Evolutionary conservation across 2,888 invertebrate genomes (phyloP).

Genomic region (Agrochola litura): DNA sequence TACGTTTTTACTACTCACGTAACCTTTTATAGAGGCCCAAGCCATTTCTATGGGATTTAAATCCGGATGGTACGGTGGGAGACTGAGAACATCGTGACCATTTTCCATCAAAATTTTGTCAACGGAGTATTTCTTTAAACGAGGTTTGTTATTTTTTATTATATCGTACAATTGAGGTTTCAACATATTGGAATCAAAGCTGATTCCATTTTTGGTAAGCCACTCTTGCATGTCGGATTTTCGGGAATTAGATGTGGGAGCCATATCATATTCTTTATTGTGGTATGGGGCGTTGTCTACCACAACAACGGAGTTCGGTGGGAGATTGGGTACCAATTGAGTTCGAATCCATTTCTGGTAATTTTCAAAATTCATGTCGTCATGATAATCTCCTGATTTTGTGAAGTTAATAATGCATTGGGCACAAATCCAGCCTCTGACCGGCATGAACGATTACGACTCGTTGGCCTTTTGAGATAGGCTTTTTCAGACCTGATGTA

Average conservation of each 20-base stretch:
- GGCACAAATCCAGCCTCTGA: background rate
- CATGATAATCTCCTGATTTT: too few species aligned
- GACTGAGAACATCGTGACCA: too few species aligned
- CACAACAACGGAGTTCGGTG: slow-evolving; percentile 27
- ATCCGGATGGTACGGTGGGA: too few species aligned
- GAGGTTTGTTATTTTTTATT: slow-evolving; percentile 12
- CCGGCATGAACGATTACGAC: background rate
- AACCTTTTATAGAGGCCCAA: too few species aligned
- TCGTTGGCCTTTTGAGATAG: slow-evolving; percentile 11
- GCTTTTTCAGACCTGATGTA: slow-evolving; percentile 8
- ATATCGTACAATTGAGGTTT: slow-evolving; percentile 23
- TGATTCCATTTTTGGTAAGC: slow-evolving; percentile 20
- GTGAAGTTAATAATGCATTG: too few species aligned
- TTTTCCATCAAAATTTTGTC: too few species aligned
- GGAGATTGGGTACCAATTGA: slow-evolving; percentile 25
- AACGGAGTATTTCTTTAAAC: too few species aligned
- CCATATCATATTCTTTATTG: slow-evolving; percentile 15
- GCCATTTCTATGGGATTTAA: too few species aligned
- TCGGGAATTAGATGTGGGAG: slow-evolving; percentile 10
- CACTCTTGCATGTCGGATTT: slow-evolving; percentile 29
- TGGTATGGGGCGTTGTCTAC: background rate
- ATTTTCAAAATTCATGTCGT: too few species aligned
- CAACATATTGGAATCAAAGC: background rate
- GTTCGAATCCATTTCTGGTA: slow-evolving; percentile 2
- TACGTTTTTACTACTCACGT: too few species aligned